Evolutionary conservation across 2,113 vertebrate genomes (phyloP).

Genomic region (Gobio gobio): DNA sequence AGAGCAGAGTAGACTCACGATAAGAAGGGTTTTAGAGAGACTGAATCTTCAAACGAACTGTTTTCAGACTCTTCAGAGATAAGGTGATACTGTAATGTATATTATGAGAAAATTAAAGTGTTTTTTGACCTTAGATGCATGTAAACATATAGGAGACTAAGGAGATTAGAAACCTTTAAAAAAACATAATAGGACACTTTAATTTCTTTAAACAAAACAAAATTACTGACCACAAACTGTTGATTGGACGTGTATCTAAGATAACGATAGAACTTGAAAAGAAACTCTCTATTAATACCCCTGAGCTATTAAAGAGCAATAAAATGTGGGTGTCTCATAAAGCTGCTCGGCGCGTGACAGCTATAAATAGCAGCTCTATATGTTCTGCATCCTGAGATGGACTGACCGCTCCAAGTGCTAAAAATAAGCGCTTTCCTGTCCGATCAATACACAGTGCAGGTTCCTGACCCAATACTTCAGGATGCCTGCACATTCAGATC

Average conservation of each 20-base stretch:
- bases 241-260: neutral
- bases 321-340: neutral
- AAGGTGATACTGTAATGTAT: no score
- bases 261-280: neutral
- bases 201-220: no score
- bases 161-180: no score
- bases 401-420: neutral
- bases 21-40: no score
- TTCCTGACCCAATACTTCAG: neutral
- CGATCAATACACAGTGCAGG: slow-evolving; percentile 13
- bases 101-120: no score
- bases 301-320: neutral
- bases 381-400: neutral
- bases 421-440: neutral
- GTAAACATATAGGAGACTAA: no score
- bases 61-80: no score
- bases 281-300: neutral
- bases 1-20: no score
- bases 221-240: no score
- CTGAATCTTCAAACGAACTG: no score
- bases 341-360: neutral
- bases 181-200: no score
- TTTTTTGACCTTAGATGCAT: no score
- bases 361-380: slow-evolving; percentile 40
- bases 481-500: neutral